Evolutionary conservation across 2,888 invertebrate genomes (phyloP), one percentile per base, ranked within the genome.

Genomic region (Drosophila fulvimacula): DNA sequence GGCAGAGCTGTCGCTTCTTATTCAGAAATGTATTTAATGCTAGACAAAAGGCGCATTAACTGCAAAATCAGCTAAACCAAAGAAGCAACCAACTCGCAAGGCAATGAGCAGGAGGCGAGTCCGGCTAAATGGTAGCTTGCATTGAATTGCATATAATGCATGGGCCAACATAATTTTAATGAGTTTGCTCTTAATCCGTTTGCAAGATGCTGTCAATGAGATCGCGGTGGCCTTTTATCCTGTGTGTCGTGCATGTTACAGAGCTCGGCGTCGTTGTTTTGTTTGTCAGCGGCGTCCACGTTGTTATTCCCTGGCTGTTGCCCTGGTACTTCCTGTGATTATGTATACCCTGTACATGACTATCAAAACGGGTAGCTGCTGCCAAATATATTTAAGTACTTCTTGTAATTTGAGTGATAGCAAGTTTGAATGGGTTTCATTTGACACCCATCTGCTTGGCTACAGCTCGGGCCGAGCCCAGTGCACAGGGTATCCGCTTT

Each of bases 101-200:
- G 51, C 32, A 41, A 15, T 30, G 46, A 32, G 41, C 11, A 44
- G 42, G 7, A 15, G 42, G 3, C 7, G 44, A 5, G 46, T n/a
- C 32, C 21, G 15, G 21, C 51, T 30, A 48, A 48, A 48, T 48
- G 64, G 62, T 60, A 69, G 82, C 68, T 79, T 55, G 74, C 88
- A 87, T 82, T 79, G 79, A 87, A 84, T 84, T 85, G 88, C 82
- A 82, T 85, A 88, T 84, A 89, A 87, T 88, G 80, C 81, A 85
- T 81, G 89, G 88, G 72, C 88, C 81, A 83, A 85, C 88, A 87
- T 85, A 87, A 87, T 88, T 89, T 90, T 89, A 89, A 89, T 89
- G 89, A 89, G 90, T 90, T 89, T 82, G 73, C 90, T 76, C 77
- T 87, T 85, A 85, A 85, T 85, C 85, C 82, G 81, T 82, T 85